Conservation (phyloP, 2,888 invertebrate species). For the Mechanitis mazaeus region DNA sequence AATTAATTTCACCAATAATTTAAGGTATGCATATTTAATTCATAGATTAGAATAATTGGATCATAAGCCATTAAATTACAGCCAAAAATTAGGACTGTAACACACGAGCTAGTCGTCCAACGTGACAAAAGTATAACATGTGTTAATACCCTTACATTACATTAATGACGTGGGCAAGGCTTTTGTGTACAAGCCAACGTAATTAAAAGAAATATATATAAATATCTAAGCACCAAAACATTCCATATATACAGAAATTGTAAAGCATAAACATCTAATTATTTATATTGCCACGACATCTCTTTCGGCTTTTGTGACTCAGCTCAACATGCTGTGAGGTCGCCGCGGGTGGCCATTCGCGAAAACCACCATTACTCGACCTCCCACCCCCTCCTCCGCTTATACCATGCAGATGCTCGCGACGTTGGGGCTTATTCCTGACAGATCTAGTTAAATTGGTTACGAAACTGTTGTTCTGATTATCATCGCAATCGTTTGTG, state of each 20-base stretch:
- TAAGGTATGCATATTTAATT: no score
- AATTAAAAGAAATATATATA: no score
- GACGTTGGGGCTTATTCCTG: conserved; percentile 19
- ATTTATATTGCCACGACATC: conserved; percentile 47
- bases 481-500: conserved; percentile 44
- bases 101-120: no score
- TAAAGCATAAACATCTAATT: conserved; percentile 38
- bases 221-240: neutral
- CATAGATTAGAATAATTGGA: no score
- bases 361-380: conserved; percentile 37
- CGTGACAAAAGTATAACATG: no score
- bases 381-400: conserved; percentile 29
- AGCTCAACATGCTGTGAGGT: conserved; percentile 45
- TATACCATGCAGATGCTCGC: conserved; percentile 12
- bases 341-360: conserved; percentile 56
- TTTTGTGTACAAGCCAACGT: no score
- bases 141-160: no score
- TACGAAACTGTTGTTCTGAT: conserved; percentile 45
- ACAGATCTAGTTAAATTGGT: conserved; percentile 39
- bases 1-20: no score
- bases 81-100: no score
- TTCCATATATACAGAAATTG: neutral
- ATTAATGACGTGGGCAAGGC: no score
- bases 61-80: no score
- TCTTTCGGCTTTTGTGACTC: conserved; percentile 51